Percentiles rank a stretch among this genome's conserved stretches.
Conservation (phyloP, 1,140 invertebrate genomes). For the Eulimnadia texana region DNA sequence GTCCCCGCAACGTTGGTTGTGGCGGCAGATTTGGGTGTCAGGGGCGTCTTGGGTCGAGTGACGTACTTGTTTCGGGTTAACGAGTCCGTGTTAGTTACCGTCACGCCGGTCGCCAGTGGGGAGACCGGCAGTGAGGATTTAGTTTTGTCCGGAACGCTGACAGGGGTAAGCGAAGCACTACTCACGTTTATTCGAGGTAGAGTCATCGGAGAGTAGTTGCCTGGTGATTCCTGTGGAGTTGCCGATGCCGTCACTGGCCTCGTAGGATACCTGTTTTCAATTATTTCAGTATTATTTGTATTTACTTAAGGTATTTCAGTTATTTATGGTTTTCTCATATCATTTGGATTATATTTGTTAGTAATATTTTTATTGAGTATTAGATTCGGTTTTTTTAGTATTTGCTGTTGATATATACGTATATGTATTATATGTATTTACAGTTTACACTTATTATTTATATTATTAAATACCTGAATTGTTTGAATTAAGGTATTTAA, state of each 20-base stretch:
- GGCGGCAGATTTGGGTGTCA: not conserved
- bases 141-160: not conserved
- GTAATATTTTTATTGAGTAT: too few relatives aligned
- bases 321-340: too few relatives aligned
- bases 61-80: constrained; percentile 5
- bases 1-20: not conserved
- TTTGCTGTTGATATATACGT: too few relatives aligned
- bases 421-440: too few relatives aligned
- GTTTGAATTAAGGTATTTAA: too few relatives aligned
- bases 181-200: constrained; percentile 3
- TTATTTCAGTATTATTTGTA: constrained; percentile 1
- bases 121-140: not conserved
- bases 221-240: not conserved
- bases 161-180: not conserved
- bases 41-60: constrained; percentile 5
- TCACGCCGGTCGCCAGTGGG: constrained; percentile 5
- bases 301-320: not conserved
- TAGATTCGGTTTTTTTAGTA: too few relatives aligned
- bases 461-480: too few relatives aligned
- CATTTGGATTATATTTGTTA: too few relatives aligned
- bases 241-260: not conserved
- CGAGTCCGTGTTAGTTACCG: constrained; percentile 5
- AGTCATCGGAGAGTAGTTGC: not conserved
- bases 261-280: not conserved
- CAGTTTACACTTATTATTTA: too few relatives aligned